Percentiles rank a stretch among this genome's conserved stretches.
phyloP scores from a whole-genome alignment of 2,113 vertebrate genomes.

The Crypturellus undulatus region DNA sequence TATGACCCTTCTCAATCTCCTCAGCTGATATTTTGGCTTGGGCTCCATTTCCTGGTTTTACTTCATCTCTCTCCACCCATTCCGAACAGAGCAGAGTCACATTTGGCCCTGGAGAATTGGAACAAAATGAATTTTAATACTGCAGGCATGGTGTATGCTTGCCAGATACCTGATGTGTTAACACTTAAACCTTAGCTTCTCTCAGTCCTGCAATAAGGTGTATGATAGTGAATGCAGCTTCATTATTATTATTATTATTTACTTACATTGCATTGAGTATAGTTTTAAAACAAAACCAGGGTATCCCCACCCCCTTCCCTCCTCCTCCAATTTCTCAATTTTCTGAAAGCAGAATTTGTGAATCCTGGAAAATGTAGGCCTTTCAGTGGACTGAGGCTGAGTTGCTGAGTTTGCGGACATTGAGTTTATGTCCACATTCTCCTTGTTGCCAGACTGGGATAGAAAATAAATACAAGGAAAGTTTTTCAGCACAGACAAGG shows the following conservation, averaged over 20 bases:
- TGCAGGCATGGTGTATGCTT: background rate
- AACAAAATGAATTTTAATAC: background rate
- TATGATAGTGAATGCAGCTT: background rate
- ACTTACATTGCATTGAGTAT: too few relatives aligned
- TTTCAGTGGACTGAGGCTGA: background rate
- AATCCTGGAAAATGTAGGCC: background rate
- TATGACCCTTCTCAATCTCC: background rate
- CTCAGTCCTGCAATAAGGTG: background rate
- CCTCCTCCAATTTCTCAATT: background rate
- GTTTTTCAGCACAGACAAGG: conserved; percentile 54
- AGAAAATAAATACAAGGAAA: conserved; percentile 50
- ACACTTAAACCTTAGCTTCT: background rate
- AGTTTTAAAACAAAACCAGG: background rate
- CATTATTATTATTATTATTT: background rate
- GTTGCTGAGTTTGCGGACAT: background rate
- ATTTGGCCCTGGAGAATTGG: background rate
- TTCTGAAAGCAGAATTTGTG: conserved; percentile 4
- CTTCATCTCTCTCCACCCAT: background rate
- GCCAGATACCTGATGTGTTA: background rate
- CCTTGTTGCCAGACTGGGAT: conserved; percentile 15
- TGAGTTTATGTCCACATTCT: background rate
- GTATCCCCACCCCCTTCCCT: background rate
- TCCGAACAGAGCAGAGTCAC: fast-evolving
- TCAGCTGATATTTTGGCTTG: background rate
- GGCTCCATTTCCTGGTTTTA: background rate